Conservation (phyloP, 2,888 invertebrate species). For the Eupeodes latifasciatus region DNA sequence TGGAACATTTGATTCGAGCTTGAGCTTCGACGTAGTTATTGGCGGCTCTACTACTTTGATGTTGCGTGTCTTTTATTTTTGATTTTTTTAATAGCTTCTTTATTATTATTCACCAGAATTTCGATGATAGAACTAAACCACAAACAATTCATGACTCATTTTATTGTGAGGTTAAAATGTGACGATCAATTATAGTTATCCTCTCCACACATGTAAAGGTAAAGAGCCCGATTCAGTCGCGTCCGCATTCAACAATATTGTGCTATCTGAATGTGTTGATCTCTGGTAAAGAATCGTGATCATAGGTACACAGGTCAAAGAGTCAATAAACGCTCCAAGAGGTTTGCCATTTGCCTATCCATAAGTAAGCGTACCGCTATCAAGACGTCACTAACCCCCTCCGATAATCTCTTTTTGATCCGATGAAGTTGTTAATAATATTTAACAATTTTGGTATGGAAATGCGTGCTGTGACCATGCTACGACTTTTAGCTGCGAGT, state of each 20-base stretch:
- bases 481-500: too few species aligned
- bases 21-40: slow-evolving; percentile 64
- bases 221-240: slow-evolving; percentile 60
- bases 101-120: slow-evolving; percentile 63
- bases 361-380: background rate
- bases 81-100: slow-evolving; percentile 70
- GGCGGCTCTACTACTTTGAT: slow-evolving; percentile 63
- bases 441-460: slow-evolving; percentile 76
- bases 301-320: slow-evolving; percentile 75
- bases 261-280: slow-evolving; percentile 66
- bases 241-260: slow-evolving; percentile 72
- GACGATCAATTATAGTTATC: slow-evolving; percentile 68
- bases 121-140: slow-evolving; percentile 61
- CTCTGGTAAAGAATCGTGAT: slow-evolving; percentile 67
- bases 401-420: slow-evolving; percentile 75
- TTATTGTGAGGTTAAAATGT: slow-evolving; percentile 41
- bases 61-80: slow-evolving; percentile 53
- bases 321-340: slow-evolving; percentile 69
- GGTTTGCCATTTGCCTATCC: slow-evolving; percentile 23
- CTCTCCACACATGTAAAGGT: slow-evolving; percentile 58
- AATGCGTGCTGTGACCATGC: slow-evolving; percentile 61
- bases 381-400: slow-evolving; percentile 21
- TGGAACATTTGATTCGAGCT: slow-evolving; percentile 69
- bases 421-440: slow-evolving; percentile 76
- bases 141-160: slow-evolving; percentile 52